phyloP scores from a whole-genome alignment of 30 jellyfish, hydroid and myxozoan species.

The Sanderia malayensis region DNA sequence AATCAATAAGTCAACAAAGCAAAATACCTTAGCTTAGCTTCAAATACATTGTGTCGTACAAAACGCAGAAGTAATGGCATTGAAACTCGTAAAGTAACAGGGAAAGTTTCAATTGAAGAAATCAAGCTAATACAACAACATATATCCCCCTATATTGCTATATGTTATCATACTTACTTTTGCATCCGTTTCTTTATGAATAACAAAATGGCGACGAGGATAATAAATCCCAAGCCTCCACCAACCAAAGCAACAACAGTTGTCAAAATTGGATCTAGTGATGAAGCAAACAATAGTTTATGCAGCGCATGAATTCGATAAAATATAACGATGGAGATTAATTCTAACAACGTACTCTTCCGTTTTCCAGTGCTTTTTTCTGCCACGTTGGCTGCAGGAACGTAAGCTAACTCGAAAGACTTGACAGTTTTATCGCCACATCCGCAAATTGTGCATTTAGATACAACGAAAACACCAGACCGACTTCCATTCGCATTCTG shows the following conservation, averaged over 20 bases:
- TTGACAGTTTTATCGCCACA: conserved; percentile 1
- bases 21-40: no score
- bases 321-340: no score
- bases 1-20: no score
- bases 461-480: not conserved
- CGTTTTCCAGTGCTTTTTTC: not conserved
- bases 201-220: not conserved
- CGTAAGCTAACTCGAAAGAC: not conserved
- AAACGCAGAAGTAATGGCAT: no score
- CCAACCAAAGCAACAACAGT: not conserved
- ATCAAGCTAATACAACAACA: no score
- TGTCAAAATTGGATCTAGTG: no score
- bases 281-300: no score
- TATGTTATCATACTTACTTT: not conserved
- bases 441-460: not conserved
- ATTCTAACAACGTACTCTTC: not conserved
- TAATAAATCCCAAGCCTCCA: not conserved
- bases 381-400: not conserved
- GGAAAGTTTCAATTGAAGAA: no score
- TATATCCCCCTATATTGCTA: no score
- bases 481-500: not conserved
- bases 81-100: no score
- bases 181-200: not conserved
- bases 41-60: no score
- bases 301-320: no score